A percentile compares a stretch with the other conserved stretches of the same genome.
Conservation (phyloP, 2,113 vertebrate genomes). For the Ibidorhyncha struthersii region DNA sequence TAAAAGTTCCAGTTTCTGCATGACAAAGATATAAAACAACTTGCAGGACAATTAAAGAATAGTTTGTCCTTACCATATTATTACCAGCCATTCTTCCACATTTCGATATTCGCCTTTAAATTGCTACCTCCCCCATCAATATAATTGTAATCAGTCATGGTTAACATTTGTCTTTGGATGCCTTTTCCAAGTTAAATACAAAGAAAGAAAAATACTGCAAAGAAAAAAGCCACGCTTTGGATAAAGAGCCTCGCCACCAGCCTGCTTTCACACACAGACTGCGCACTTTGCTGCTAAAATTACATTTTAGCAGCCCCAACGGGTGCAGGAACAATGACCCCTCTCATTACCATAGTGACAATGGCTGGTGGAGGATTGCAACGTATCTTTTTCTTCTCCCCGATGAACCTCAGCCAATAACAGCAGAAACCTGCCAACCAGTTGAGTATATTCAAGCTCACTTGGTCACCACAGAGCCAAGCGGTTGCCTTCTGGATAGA, state of each 20-base stretch:
- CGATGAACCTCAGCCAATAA: conserved; percentile 30
- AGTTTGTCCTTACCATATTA: conserved; percentile 52
- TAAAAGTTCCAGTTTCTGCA: conserved; percentile 56
- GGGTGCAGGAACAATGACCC: conserved; percentile 37
- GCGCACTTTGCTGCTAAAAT: conserved; percentile 64
- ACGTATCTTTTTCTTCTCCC: conserved; percentile 34
- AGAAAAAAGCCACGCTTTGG: conserved; percentile 28
- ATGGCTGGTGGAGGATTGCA: conserved; percentile 36
- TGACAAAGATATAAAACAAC: conserved; percentile 59
- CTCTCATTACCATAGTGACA: conserved; percentile 58
- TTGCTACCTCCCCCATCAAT: conserved; percentile 58
- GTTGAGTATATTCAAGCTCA: neutral
- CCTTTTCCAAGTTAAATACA: conserved; percentile 61
- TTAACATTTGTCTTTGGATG: conserved; percentile 46
- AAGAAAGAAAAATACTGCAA: conserved; percentile 33
- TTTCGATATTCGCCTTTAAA: conserved; percentile 35
- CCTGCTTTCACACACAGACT: conserved; percentile 45
- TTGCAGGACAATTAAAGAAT: conserved; percentile 55
- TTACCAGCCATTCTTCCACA: conserved; percentile 47
- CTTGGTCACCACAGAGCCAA: neutral
- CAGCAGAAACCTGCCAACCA: neutral
- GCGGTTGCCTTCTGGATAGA: neutral
- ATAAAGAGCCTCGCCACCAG: conserved; percentile 44
- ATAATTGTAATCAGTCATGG: conserved; percentile 37
- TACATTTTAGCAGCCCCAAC: conserved; percentile 43